A percentile compares a stretch with the other conserved stretches of the same genome.
phyloP scores from a whole-genome alignment of 2,888 invertebrate genomes.

The Drosophila maculinotata region DNA sequence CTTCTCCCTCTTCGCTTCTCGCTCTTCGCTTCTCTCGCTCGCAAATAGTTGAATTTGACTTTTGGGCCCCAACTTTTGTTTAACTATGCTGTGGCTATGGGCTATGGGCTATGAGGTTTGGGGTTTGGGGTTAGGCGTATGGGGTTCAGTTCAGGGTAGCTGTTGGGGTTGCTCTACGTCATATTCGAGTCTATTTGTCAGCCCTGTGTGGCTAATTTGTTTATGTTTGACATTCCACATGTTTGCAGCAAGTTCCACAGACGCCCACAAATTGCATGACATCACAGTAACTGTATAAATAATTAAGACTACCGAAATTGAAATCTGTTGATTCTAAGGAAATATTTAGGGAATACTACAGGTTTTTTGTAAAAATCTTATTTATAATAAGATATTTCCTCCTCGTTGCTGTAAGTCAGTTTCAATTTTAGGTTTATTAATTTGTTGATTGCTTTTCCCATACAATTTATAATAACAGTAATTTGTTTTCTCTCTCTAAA shows the following conservation, averaged over 20 bases:
- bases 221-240: conserved; percentile 39
- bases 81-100: conserved; percentile 7
- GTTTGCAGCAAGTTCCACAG: conserved; percentile 17
- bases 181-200: conserved; percentile 22
- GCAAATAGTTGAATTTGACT: conserved; percentile 38
- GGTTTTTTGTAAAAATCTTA: no score
- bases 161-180: neutral
- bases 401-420: no score
- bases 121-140: conserved; percentile 2
- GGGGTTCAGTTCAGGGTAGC: conserved; percentile 1
- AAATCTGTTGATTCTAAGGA: neutral
- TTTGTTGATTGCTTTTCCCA: no score
- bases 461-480: no score
- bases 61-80: conserved; percentile 28
- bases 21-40: neutral
- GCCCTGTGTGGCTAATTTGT: conserved; percentile 34
- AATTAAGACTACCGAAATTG: conserved; percentile 5
- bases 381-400: no score
- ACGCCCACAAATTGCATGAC: conserved; percentile 16
- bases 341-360: no score
- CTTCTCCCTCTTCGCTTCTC: conserved; percentile 1
- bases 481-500: no score
- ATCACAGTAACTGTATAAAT: conserved; percentile 16
- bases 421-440: no score
- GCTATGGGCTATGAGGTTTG: neutral